phyloP scores from a whole-genome alignment of 2,797 vertebrate species.

The Buceros bicornis region DNA sequence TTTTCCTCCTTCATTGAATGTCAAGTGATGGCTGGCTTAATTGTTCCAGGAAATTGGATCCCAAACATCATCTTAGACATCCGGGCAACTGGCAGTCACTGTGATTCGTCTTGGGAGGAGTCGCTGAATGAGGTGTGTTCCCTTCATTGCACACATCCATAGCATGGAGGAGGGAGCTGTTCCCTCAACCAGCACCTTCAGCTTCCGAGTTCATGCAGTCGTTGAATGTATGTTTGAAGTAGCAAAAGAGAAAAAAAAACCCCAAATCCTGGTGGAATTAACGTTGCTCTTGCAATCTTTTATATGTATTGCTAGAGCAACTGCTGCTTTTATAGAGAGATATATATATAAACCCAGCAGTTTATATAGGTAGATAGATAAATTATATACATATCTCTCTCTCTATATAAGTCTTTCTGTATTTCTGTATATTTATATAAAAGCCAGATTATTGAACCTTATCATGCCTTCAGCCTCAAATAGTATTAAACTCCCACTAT shows the following conservation, averaged over 20 bases:
- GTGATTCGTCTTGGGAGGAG: slow-evolving; percentile 85
- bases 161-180: background rate
- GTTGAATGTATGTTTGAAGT: background rate
- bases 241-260: background rate
- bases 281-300: background rate
- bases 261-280: background rate
- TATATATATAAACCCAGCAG: background rate
- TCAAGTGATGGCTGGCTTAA: background rate
- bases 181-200: background rate
- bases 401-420: background rate
- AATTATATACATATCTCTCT: background rate
- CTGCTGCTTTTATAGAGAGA: background rate
- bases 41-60: slow-evolving; percentile 73
- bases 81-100: slow-evolving; percentile 87
- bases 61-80: slow-evolving; percentile 89
- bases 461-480: background rate
- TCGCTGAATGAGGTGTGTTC: slow-evolving; percentile 88
- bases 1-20: background rate
- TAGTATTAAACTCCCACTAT: background rate
- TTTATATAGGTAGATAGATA: background rate
- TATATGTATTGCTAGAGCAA: background rate
- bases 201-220: background rate
- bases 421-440: background rate
- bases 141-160: background rate
- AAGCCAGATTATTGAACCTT: background rate